phyloP scores from a whole-genome alignment of 92 coral and sea anemone genomes.

The Paragorgia papillata region DNA sequence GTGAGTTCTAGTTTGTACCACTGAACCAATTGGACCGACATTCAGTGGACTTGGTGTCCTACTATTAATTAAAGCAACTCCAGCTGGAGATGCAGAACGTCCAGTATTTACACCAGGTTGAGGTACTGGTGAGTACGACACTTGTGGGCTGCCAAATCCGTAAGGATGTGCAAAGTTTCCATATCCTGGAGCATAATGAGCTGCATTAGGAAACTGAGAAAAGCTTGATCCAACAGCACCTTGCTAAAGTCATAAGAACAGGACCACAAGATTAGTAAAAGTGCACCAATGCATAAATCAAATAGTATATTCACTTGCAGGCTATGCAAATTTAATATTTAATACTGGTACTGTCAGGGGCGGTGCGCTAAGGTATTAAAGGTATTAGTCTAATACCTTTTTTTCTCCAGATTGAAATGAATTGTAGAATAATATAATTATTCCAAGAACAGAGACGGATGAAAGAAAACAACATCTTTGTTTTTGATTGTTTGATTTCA shows the following conservation, averaged over 20 bases:
- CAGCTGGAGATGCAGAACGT: slow-evolving; percentile 29
- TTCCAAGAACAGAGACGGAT: too few species aligned
- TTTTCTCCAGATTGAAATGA: too few species aligned
- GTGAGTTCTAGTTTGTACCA: slow-evolving; percentile 46
- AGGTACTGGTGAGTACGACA: slow-evolving; percentile 39
- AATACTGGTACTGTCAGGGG: too few species aligned
- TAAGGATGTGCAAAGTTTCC: slow-evolving; percentile 27
- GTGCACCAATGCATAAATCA: too few species aligned
- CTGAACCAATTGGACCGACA: slow-evolving; percentile 54
- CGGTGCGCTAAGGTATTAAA: too few species aligned
- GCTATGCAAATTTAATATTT: too few species aligned
- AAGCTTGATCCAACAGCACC: slow-evolving; percentile 38
- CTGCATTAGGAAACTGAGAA: slow-evolving; percentile 29
- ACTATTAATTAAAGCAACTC: slow-evolving; percentile 60
- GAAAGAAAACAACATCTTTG: too few species aligned
- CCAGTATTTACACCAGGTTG: slow-evolving; percentile 39
- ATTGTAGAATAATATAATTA: too few species aligned
- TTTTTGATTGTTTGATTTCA: too few species aligned
- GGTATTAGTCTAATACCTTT: too few species aligned
- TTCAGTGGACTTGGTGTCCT: slow-evolving; percentile 85
- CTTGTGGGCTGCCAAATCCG: slow-evolving; percentile 6
- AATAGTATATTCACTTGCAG: too few species aligned
- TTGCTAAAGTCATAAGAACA: slow-evolving; percentile 22
- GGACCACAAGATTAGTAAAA: background rate
- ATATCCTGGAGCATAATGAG: slow-evolving; percentile 15